Conservation (phyloP, 2,888 invertebrate species). For the Volucella bombylans region DNA sequence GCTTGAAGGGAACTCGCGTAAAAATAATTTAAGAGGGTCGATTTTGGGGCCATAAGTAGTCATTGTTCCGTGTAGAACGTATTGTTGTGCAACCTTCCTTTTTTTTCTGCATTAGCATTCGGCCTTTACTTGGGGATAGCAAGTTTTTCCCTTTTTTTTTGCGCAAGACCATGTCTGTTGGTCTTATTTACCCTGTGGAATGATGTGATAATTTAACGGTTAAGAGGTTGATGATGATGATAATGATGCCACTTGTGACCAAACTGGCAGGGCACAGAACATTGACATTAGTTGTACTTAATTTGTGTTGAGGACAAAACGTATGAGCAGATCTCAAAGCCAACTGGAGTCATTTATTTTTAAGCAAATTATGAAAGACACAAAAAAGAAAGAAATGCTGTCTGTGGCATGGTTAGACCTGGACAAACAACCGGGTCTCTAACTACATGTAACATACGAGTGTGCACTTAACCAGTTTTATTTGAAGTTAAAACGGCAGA, state of each 20-base stretch:
- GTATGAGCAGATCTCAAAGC: too few relatives aligned
- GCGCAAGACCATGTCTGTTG: slow-evolving; percentile 45
- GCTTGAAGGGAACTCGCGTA: slow-evolving; percentile 67
- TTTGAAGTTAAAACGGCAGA: too few relatives aligned
- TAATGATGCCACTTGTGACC: slow-evolving; percentile 48
- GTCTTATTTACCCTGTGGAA: slow-evolving; percentile 53
- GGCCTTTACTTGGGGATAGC: slow-evolving; percentile 47
- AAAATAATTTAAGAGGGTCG: slow-evolving; percentile 71
- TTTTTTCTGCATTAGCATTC: slow-evolving; percentile 49
- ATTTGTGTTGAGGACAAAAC: too few relatives aligned
- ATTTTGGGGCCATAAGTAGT: slow-evolving; percentile 56
- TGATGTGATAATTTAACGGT: slow-evolving; percentile 69
- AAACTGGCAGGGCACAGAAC: slow-evolving; percentile 18
- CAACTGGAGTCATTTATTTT: too few relatives aligned
- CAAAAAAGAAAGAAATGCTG: too few relatives aligned
- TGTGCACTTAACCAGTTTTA: too few relatives aligned
- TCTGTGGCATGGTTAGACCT: too few relatives aligned
- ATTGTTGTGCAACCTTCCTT: slow-evolving; percentile 28
- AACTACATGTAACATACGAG: too few relatives aligned
- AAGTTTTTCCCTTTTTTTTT: slow-evolving; percentile 25
- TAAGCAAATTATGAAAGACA: too few relatives aligned
- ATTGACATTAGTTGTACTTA: too few relatives aligned
- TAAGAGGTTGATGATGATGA: slow-evolving; percentile 54
- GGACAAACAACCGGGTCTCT: too few relatives aligned
- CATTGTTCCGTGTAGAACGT: slow-evolving; percentile 58